phyloP scores from a whole-genome alignment of 2,113 vertebrate species.

The Mandrillus leucophaeus region DNA sequence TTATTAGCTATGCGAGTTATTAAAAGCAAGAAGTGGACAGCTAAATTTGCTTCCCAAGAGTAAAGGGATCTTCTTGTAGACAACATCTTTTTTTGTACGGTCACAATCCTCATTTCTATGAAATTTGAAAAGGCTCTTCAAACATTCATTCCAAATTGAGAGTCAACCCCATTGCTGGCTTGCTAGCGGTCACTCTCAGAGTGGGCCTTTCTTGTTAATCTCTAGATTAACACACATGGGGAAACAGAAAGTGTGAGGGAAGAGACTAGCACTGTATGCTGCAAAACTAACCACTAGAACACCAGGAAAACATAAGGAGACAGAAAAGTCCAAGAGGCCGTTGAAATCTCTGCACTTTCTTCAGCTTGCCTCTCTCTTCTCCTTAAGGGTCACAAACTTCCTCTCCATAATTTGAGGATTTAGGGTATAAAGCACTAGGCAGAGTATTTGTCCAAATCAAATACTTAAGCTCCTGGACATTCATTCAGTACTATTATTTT shows the following conservation, averaged over 20 bases:
- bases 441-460: constrained; percentile 17
- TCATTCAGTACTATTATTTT: background rate
- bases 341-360: background rate
- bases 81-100: background rate
- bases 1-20: background rate
- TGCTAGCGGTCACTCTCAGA: background rate
- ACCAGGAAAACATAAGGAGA: background rate
- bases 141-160: background rate
- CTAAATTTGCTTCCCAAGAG: background rate
- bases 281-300: background rate
- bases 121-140: background rate
- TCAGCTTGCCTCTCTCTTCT: background rate
- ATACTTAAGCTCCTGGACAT: background rate
- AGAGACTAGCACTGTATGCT: background rate
- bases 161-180: background rate
- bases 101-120: background rate
- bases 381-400: background rate
- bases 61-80: background rate
- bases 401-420: background rate
- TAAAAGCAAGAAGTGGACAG: background rate
- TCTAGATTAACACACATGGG: background rate
- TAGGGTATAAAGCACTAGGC: background rate
- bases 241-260: background rate
- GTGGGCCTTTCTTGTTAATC: background rate
- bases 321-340: background rate